A percentile compares a stretch with the other conserved stretches of the same genome.
Evolutionary conservation across 2,113 vertebrate species (phyloP).

Genomic region (Sus scrofa): T2T-Sscrofa CM000824.6:174824501-174825000

Average conservation of each 20-base stretch:
- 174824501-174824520: too few species aligned
- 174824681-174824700: not conserved
- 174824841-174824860: slow-evolving; percentile 49
- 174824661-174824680: not conserved
- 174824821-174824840: slow-evolving; percentile 12
- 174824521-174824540: too few species aligned
- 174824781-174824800: not conserved
- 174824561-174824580: not conserved
- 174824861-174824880: not conserved
- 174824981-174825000: too few species aligned
- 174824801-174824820: not conserved
- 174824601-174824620: not conserved
- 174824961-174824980: too few species aligned
- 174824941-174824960: too few species aligned
- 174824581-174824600: not conserved
- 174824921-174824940: slow-evolving; percentile 54
- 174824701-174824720: too few species aligned
- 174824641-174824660: not conserved
- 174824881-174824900: slow-evolving; percentile 41
- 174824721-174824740: too few species aligned
- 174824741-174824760: too few species aligned
- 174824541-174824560: too few species aligned
- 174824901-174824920: slow-evolving; percentile 41
- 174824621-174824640: not conserved
- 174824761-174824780: not conserved